phyloP scores from a whole-genome alignment of 2,888 invertebrate genomes.

The Teinopalpus imperialis region DNA sequence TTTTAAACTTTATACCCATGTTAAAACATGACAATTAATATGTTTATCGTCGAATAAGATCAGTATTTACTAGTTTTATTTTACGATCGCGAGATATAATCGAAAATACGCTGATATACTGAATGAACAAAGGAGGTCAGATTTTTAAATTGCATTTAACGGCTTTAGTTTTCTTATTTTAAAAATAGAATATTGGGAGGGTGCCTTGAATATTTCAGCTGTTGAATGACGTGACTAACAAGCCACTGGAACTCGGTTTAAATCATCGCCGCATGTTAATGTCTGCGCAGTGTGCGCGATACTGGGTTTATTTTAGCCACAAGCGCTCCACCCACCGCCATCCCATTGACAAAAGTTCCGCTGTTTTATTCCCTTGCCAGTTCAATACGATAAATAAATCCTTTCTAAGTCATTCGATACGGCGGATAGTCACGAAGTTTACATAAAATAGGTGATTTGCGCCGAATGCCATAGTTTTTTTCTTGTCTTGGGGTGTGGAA shows the following conservation, averaged over 20 bases:
- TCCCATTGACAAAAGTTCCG: conserved; percentile 54
- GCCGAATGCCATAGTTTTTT: conserved; percentile 69
- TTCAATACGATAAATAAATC: conserved; percentile 68
- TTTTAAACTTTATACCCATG: conserved; percentile 23
- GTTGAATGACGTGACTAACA: conserved; percentile 48
- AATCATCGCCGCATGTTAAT: conserved; percentile 51
- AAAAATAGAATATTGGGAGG: conserved; percentile 31
- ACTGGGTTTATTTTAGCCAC: conserved; percentile 55
- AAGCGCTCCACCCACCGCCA: conserved; percentile 49
- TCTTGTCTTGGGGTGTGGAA: conserved; percentile 53
- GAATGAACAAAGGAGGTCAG: conserved; percentile 19
- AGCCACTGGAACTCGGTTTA: conserved; percentile 50
- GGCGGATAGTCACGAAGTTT: conserved; percentile 79
- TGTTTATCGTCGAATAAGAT: conserved; percentile 26
- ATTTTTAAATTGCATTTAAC: too few relatives aligned
- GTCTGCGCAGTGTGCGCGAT: conserved; percentile 38
- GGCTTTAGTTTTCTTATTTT: conserved; percentile 2
- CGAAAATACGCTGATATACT: conserved; percentile 5
- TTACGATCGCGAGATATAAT: conserved; percentile 12
- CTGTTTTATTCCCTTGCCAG: conserved; percentile 42
- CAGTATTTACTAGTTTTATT: conserved; percentile 7
- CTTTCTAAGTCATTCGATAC: conserved; percentile 79
- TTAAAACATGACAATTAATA: conserved; percentile 22
- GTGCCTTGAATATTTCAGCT: conserved; percentile 21
- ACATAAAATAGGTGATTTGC: conserved; percentile 80